These are phyloP conservation scores for Ancistrus triradiatus DNA, from an alignment of 2,113 vertebrate genomes.

Conservation along the genomic window DNA sequence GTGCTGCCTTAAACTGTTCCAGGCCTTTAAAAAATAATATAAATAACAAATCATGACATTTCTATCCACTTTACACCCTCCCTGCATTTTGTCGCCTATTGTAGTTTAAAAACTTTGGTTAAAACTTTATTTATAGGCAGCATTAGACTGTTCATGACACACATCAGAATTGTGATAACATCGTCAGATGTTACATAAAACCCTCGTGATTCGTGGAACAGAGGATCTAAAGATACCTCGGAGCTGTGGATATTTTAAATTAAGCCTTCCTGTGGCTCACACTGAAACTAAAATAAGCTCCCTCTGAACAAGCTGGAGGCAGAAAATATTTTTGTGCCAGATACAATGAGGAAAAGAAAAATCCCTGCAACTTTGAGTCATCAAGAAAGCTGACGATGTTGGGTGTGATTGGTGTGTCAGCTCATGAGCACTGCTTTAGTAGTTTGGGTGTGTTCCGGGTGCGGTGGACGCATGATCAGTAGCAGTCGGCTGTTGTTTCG, in stretches of 20 bases:
- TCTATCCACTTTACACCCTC: too few species aligned
- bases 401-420: conserved; percentile 54
- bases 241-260: conserved; percentile 28
- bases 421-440: conserved; percentile 30
- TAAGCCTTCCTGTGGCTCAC: conserved; percentile 16
- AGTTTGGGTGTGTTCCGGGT: conserved; percentile 2
- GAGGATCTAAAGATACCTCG: conserved; percentile 9
- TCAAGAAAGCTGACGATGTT: conserved; percentile 35
- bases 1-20: conserved; percentile 44
- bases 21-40: too few species aligned
- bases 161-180: too few species aligned
- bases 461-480: not conserved
- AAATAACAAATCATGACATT: too few species aligned
- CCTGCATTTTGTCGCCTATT: too few species aligned
- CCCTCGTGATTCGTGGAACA: not conserved
- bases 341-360: conserved; percentile 33
- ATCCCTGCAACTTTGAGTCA: conserved; percentile 48
- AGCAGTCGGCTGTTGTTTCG: not conserved
- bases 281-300: conserved; percentile 53
- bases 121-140: too few species aligned
- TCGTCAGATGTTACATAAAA: not conserved
- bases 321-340: conserved; percentile 43
- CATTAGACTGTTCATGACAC: too few species aligned
- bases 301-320: conserved; percentile 3
- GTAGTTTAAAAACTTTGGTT: too few species aligned